Evolutionary conservation across 2,888 invertebrate genomes (phyloP).

Genomic region (Myopa tessellatipennis): DNA sequence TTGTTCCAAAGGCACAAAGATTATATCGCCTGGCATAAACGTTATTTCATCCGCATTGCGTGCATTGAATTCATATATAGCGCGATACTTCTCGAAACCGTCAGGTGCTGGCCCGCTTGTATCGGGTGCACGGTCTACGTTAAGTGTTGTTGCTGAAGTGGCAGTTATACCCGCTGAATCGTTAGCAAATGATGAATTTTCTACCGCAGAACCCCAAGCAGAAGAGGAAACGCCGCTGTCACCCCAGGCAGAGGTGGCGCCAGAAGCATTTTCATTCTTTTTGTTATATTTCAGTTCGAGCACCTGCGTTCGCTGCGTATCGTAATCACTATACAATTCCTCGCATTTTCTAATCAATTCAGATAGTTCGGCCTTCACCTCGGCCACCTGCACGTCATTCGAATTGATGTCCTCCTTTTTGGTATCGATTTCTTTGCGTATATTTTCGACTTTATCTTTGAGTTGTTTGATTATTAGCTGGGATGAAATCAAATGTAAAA

Average conservation of each 20-base stretch:
- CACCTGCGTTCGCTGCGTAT: conserved; percentile 73
- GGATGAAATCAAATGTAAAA: not conserved
- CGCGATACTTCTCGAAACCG: conserved; percentile 80
- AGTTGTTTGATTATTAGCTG: conserved; percentile 78
- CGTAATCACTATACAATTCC: conserved; percentile 76
- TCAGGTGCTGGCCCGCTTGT: conserved; percentile 66
- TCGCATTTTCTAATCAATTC: conserved; percentile 78
- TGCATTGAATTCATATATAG: conserved; percentile 93
- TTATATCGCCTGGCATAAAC: conserved; percentile 92
- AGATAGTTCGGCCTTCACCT: conserved; percentile 76
- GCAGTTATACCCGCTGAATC: conserved; percentile 54
- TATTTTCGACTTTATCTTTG: conserved; percentile 79
- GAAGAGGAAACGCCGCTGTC: conserved; percentile 53
- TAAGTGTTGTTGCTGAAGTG: conserved; percentile 33
- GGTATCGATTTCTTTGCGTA: conserved; percentile 80
- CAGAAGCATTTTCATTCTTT: conserved; percentile 65
- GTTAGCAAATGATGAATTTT: conserved; percentile 55
- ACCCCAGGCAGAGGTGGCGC: conserved; percentile 71
- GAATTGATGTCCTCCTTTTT: conserved; percentile 85
- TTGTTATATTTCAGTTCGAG: conserved; percentile 71
- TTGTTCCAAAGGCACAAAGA: conserved; percentile 79
- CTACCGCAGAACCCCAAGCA: conserved; percentile 52
- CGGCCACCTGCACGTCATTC: conserved; percentile 81
- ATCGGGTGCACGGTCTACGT: conserved; percentile 51
- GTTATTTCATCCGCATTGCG: conserved; percentile 93